These are phyloP conservation scores for Procambarus virginalis DNA, from an alignment of 1,140 invertebrate species.

Conservation along the genomic window DNA sequence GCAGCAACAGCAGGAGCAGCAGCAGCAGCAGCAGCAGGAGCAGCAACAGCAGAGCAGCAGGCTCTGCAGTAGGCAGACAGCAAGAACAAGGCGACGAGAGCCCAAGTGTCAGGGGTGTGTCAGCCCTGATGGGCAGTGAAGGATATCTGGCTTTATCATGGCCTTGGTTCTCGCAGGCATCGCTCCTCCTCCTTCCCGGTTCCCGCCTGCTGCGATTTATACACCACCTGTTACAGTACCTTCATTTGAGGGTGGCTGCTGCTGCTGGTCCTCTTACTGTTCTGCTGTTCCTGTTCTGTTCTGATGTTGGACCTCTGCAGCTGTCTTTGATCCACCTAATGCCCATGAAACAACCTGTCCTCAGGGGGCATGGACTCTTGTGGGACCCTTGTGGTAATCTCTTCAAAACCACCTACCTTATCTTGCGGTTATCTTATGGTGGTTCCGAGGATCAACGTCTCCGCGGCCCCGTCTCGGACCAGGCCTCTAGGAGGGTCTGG, in stretches of 20 bases:
- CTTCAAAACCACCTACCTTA: too few relatives aligned
- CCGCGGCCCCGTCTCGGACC: too few relatives aligned
- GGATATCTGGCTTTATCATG: constrained; percentile 3
- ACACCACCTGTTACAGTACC: background rate
- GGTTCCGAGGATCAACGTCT: too few relatives aligned
- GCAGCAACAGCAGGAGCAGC: background rate
- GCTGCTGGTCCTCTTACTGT: too few relatives aligned
- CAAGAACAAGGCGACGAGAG: background rate
- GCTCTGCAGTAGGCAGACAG: background rate
- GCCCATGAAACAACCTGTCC: too few relatives aligned
- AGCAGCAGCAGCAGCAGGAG: background rate
- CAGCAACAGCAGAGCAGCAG: background rate
- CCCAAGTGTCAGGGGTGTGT: background rate
- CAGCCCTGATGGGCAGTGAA: background rate
- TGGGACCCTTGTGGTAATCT: too few relatives aligned
- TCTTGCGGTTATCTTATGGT: too few relatives aligned
- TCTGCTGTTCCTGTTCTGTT: too few relatives aligned
- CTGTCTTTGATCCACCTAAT: too few relatives aligned
- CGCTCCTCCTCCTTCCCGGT: background rate
- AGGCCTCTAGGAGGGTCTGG: too few relatives aligned
- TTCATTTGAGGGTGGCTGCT: background rate
- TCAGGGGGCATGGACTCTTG: too few relatives aligned
- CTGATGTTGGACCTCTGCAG: too few relatives aligned
- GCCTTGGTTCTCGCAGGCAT: background rate
- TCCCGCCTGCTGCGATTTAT: background rate